phyloP scores from a whole-genome alignment of 2,113 vertebrate genomes.

The Pluvialis apricaria region DNA sequence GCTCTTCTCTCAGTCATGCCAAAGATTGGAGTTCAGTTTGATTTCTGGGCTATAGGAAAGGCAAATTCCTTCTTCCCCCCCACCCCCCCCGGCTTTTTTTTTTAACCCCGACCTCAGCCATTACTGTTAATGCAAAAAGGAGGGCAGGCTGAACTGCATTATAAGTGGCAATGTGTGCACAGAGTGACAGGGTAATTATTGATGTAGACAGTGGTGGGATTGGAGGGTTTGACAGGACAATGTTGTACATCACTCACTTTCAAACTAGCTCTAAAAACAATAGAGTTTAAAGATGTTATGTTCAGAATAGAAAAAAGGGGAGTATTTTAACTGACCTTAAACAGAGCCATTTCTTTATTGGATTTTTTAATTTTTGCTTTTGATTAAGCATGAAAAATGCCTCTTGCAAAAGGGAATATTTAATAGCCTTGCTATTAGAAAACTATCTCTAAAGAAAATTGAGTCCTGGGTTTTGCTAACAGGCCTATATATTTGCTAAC shows the following conservation, averaged over 20 bases:
- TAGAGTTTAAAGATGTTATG: neutral
- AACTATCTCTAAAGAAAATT: neutral
- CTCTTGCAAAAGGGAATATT: neutral
- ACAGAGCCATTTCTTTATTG: neutral
- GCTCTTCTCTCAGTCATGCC: neutral
- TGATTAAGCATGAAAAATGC: neutral
- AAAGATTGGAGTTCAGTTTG: neutral
- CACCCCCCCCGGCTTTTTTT: no score
- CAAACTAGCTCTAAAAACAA: neutral
- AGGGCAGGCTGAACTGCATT: neutral
- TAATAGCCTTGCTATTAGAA: neutral
- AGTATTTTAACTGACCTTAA: neutral
- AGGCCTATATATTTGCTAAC: neutral
- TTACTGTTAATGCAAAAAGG: neutral
- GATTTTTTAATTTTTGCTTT: neutral
- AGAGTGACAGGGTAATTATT: conserved; percentile 6
- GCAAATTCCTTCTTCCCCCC: no score
- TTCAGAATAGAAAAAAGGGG: neutral
- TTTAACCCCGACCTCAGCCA: neutral
- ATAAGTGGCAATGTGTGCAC: neutral
- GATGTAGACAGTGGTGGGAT: neutral
- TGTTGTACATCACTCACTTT: neutral
- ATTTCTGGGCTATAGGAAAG: neutral
- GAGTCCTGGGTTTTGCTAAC: neutral
- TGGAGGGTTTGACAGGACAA: neutral